Conservation (phyloP, 1,140 invertebrate species). For the Sarcophaga peregrina region DNA sequence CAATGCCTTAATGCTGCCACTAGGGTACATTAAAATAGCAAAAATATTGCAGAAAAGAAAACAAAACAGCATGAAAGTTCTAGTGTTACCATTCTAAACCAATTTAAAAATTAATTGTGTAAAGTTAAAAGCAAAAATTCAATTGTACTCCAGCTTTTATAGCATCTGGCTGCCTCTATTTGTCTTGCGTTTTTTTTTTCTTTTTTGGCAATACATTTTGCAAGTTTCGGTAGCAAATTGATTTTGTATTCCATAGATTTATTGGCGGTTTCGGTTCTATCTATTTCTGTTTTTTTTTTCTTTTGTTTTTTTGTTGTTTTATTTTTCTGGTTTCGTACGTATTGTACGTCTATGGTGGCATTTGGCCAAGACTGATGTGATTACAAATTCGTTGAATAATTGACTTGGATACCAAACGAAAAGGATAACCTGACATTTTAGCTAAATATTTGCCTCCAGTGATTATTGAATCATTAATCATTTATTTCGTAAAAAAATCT, state of each 20-base stretch:
- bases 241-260: slow-evolving; percentile 40
- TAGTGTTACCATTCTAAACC: too few relatives aligned
- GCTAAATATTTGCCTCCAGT: slow-evolving; percentile 38
- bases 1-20: too few relatives aligned
- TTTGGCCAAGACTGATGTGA: slow-evolving; percentile 32
- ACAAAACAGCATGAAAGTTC: too few relatives aligned
- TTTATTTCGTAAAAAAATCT: neutral
- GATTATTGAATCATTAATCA: slow-evolving; percentile 27
- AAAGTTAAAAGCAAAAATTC: too few relatives aligned
- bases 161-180: neutral
- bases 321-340: neutral
- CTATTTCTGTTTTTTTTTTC: slow-evolving; percentile 18
- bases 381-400: slow-evolving; percentile 41
- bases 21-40: too few relatives aligned
- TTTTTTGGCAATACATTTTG: slow-evolving; percentile 26
- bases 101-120: too few relatives aligned
- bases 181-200: neutral
- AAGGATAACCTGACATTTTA: slow-evolving; percentile 41
- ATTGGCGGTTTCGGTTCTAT: neutral
- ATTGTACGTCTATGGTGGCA: neutral
- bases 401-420: slow-evolving; percentile 37
- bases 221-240: slow-evolving; percentile 45
- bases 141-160: too few relatives aligned
- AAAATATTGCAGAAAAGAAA: too few relatives aligned
- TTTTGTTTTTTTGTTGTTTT: too few relatives aligned